These are phyloP conservation scores for Anguilla pacifica DNA, from an alignment of 2,797 vertebrate species.

Conservation along the genomic window DNA sequence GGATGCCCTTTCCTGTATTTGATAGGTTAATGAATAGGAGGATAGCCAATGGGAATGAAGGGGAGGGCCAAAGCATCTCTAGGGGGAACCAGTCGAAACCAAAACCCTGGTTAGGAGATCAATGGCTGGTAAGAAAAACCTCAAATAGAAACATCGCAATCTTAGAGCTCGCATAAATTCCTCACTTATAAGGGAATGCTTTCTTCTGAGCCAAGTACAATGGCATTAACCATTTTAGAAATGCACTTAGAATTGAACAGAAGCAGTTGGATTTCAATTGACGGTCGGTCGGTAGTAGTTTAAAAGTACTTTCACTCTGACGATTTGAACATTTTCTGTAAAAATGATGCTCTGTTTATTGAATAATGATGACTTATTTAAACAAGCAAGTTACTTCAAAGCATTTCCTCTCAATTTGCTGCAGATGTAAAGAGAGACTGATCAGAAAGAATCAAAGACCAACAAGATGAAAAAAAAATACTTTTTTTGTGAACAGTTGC, in stretches of 20 bases:
- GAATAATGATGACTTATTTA: background rate
- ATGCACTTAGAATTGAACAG: background rate
- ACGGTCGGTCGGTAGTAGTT: background rate
- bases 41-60: background rate
- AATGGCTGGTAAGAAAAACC: background rate
- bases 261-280: background rate
- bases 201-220: background rate
- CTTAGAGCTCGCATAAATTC: background rate
- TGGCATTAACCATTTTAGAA: background rate
- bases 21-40: background rate
- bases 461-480: constrained; percentile 13
- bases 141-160: background rate
- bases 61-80: background rate
- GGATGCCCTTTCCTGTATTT: background rate
- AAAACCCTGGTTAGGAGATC: background rate
- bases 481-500: background rate
- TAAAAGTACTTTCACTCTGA: background rate
- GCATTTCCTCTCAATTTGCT: constrained; percentile 19
- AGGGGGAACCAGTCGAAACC: background rate
- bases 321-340: background rate
- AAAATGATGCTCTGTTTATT: background rate
- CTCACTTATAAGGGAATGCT: background rate
- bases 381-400: background rate
- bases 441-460: constrained; percentile 20
- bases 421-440: constrained; percentile 6